Evolutionary conservation across 2,113 vertebrate species (phyloP).

Genomic region (Stegastes partitus): DNA sequence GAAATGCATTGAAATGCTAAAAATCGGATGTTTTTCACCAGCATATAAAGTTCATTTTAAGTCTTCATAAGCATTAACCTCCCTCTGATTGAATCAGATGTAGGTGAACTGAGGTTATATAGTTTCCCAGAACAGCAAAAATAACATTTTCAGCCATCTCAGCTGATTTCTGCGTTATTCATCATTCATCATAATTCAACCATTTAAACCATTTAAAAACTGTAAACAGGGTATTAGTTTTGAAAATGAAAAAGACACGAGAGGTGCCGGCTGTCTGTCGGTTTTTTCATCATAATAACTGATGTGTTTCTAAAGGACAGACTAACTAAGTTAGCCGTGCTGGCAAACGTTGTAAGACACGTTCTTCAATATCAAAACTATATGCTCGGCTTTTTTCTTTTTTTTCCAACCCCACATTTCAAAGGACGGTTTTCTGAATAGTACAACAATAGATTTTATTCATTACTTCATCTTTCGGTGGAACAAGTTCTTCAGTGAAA

Average conservation of each 20-base stretch:
- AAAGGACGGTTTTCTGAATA: not conserved
- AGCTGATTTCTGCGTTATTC: too few species aligned
- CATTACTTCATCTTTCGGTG: not conserved
- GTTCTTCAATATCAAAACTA: not conserved
- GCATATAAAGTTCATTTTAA: not conserved
- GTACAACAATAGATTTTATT: not conserved
- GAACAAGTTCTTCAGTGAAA: constrained; percentile 5
- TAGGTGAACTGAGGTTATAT: too few species aligned
- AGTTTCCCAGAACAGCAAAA: too few species aligned
- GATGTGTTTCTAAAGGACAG: not conserved
- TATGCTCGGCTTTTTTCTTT: not conserved
- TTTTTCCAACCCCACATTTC: not conserved
- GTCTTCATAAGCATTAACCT: not conserved
- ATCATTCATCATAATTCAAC: not conserved
- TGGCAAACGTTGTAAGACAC: not conserved
- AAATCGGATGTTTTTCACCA: not conserved
- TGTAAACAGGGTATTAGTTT: not conserved
- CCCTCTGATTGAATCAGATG: too few species aligned
- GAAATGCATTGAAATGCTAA: too few species aligned
- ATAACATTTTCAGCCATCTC: not conserved
- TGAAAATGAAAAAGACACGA: not conserved
- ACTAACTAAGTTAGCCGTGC: not conserved
- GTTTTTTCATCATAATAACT: not conserved
- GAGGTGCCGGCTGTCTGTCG: not conserved
- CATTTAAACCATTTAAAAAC: not conserved